Evolutionary conservation across 2,888 invertebrate species (phyloP).

Genomic region (Atrina japonica): DNA sequence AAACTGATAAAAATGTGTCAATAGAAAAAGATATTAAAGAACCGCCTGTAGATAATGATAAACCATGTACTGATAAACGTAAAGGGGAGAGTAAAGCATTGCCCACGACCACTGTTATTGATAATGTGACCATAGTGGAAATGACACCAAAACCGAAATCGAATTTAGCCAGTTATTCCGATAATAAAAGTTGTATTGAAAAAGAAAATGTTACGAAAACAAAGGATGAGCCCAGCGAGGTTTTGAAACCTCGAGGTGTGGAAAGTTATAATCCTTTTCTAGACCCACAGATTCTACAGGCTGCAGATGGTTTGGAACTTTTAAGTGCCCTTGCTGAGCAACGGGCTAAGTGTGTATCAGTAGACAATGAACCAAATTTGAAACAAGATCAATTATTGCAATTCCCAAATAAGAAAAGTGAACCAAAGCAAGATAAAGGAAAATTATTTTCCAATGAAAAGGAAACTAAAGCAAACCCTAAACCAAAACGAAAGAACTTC

Average conservation of each 20-base stretch:
- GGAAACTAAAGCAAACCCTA: conserved; percentile 46
- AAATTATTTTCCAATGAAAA: conserved; percentile 4
- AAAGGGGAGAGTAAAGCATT: neutral
- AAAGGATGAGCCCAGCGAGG: conserved; percentile 5
- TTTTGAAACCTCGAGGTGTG: neutral
- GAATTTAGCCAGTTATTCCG: neutral
- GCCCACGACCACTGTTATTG: conserved; percentile 23
- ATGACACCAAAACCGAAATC: conserved; percentile 19
- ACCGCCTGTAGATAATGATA: neutral
- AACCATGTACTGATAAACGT: conserved; percentile 1
- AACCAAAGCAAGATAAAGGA: conserved; percentile 1
- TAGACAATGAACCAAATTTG: conserved; percentile 16
- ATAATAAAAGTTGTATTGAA: neutral
- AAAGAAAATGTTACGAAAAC: neutral
- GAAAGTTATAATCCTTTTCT: conserved; percentile 67
- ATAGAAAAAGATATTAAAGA: neutral
- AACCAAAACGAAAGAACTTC: conserved; percentile 43
- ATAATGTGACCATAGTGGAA: conserved; percentile 26
- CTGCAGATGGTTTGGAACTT: conserved; percentile 73
- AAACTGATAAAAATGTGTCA: conserved; percentile 10
- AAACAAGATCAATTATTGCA: conserved; percentile 8
- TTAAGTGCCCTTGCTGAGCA: conserved; percentile 75
- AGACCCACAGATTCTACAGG: conserved; percentile 72
- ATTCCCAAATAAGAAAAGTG: conserved; percentile 10
- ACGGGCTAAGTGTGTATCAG: conserved; percentile 49